Conservation (phyloP, 2,888 invertebrate genomes). For the Phyllotreta cruciferae region DNA sequence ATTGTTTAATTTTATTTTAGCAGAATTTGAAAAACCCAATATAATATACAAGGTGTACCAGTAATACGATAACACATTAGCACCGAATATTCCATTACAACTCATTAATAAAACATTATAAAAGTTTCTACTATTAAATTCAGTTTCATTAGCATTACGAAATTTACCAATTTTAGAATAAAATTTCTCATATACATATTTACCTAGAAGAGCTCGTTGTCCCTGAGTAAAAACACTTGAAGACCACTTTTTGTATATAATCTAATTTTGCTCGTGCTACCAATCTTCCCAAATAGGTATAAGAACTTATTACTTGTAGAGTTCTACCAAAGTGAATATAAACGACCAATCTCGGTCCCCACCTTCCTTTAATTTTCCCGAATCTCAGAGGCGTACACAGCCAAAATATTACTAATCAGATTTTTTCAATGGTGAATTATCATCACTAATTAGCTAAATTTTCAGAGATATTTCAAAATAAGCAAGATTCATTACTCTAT, state of each 20-base stretch:
- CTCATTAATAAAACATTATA: too few species aligned
- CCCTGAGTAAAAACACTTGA: constrained; percentile 17
- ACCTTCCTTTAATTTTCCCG: not conserved
- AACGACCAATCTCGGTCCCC: not conserved
- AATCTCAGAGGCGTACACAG: constrained; percentile 1
- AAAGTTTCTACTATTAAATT: not conserved
- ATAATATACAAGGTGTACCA: too few species aligned
- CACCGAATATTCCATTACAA: too few species aligned
- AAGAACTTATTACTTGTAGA: too few species aligned
- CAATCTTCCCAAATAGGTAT: too few species aligned
- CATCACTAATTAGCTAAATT: not conserved
- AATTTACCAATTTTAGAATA: not conserved
- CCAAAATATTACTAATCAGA: not conserved
- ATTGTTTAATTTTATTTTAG: too few species aligned
- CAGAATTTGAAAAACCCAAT: too few species aligned
- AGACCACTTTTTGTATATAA: constrained; percentile 11
- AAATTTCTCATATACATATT: not conserved
- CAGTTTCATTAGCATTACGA: not conserved
- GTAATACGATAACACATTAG: too few species aligned
- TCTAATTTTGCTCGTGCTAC: not conserved
- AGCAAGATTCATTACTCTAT: too few species aligned
- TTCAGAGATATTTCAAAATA: not conserved
- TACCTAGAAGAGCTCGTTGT: constrained; percentile 3
- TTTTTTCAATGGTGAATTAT: not conserved
- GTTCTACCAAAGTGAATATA: not conserved